Percentiles rank a stretch among this genome's conserved stretches.
phyloP scores from a whole-genome alignment of 2,797 vertebrate genomes.

The Brachyalestes nurse region DNA sequence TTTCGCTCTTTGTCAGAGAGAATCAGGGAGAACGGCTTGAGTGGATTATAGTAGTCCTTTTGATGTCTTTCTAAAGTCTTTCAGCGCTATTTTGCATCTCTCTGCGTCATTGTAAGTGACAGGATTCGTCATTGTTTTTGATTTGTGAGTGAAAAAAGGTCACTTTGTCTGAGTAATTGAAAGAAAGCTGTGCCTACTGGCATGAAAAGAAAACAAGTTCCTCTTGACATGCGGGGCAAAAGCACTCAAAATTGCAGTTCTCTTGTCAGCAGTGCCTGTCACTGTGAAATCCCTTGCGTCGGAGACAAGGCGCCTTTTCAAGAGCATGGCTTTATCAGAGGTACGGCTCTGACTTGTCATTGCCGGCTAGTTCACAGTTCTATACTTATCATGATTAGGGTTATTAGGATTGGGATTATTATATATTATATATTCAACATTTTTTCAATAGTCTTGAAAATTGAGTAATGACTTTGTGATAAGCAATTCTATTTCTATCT shows the following conservation, averaged over 20 bases:
- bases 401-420: too few species aligned
- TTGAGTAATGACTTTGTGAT: too few species aligned
- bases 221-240: not conserved
- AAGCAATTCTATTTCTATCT: too few species aligned
- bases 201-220: not conserved
- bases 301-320: not conserved
- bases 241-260: not conserved
- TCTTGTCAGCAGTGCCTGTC: not conserved
- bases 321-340: not conserved
- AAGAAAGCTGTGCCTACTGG: not conserved
- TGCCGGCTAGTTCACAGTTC: not conserved
- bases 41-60: not conserved
- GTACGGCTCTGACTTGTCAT: not conserved
- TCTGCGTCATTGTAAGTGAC: not conserved
- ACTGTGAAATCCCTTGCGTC: not conserved
- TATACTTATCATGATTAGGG: too few species aligned
- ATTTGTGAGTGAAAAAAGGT: not conserved
- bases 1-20: not conserved
- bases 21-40: not conserved
- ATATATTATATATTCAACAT: too few species aligned
- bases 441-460: too few species aligned
- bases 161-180: conserved; percentile 6
- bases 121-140: not conserved
- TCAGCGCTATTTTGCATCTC: not conserved
- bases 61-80: not conserved